Evolutionary conservation across 1,140 invertebrate genomes (phyloP).

Genomic region (Telenomus remus): DNA sequence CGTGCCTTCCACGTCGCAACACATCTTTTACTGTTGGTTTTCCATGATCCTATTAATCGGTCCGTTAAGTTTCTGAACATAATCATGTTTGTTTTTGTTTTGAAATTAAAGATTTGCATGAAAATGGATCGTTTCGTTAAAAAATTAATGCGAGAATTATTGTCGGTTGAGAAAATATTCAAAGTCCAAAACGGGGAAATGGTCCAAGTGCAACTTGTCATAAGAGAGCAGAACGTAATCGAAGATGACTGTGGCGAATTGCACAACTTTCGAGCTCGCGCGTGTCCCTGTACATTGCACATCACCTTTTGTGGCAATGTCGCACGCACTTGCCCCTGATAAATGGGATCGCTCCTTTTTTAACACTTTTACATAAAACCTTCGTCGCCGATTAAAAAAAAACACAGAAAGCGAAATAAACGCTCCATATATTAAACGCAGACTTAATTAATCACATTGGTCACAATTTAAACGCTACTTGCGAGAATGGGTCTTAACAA

Average conservation of each 20-base stretch:
- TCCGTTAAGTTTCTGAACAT: too few species aligned
- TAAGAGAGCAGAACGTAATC: conserved; percentile 17
- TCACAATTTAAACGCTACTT: too few species aligned
- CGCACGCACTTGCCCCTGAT: conserved; percentile 44
- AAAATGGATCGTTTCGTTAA: too few species aligned
- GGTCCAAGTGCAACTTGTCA: neutral
- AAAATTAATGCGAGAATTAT: too few species aligned
- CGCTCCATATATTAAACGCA: too few species aligned
- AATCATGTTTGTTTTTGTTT: too few species aligned
- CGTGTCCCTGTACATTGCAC: conserved; percentile 21
- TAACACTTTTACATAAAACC: too few species aligned
- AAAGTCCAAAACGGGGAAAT: neutral
- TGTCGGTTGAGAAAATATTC: too few species aligned
- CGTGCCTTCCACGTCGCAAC: neutral
- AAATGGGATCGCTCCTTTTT: conserved; percentile 50
- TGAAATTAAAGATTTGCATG: too few species aligned
- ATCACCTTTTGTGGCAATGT: conserved; percentile 48
- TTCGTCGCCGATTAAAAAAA: conserved; percentile 40
- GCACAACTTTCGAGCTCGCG: conserved; percentile 30
- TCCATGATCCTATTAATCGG: too few species aligned
- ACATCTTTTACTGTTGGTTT: neutral
- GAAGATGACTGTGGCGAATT: conserved; percentile 30
- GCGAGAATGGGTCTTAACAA: neutral
- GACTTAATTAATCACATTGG: too few species aligned
- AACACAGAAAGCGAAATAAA: conserved; percentile 38